phyloP scores from a whole-genome alignment of 2,888 invertebrate genomes.

The Cheilosia grossa region DNA sequence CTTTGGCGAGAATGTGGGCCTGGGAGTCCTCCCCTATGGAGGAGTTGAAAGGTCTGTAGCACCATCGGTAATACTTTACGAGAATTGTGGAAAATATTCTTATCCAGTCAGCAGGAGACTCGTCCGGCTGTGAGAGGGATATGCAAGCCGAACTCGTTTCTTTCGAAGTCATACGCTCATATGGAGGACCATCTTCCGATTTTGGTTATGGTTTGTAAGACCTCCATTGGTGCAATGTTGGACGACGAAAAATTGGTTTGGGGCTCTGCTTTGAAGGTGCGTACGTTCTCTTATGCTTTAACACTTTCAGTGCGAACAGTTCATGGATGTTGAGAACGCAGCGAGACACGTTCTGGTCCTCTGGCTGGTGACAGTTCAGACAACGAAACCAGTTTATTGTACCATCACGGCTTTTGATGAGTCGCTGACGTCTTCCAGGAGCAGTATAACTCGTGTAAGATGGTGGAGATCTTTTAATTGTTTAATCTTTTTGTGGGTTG shows the following conservation, averaged over 20 bases:
- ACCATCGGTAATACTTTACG: background rate
- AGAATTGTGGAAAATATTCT: background rate
- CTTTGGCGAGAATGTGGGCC: slow-evolving; percentile 77
- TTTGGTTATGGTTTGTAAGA: slow-evolving; percentile 78
- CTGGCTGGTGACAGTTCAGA: slow-evolving; percentile 78
- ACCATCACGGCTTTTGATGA: slow-evolving; percentile 78
- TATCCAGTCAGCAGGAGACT: slow-evolving; percentile 22
- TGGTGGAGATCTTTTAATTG: background rate
- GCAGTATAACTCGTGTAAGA: slow-evolving; percentile 76
- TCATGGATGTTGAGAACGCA: slow-evolving; percentile 64
- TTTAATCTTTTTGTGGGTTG: background rate
- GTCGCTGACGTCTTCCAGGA: slow-evolving; percentile 77
- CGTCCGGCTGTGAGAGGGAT: slow-evolving; percentile 77
- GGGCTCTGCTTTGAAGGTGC: background rate
- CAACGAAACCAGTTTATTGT: slow-evolving; percentile 77
- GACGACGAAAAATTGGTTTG: slow-evolving; percentile 71
- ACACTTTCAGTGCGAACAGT: slow-evolving; percentile 48
- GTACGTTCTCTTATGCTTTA: background rate
- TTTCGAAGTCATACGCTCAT: slow-evolving; percentile 77
- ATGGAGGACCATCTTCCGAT: slow-evolving; percentile 78
- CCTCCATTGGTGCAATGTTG: slow-evolving; percentile 76
- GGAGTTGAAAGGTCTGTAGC: slow-evolving; percentile 67
- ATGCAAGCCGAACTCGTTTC: slow-evolving; percentile 78
- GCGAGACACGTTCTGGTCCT: slow-evolving; percentile 76
- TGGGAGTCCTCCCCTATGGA: slow-evolving; percentile 78